Evolutionary conservation across 2,113 vertebrate genomes (phyloP).

Genomic region (Notechis scutatus): DNA sequence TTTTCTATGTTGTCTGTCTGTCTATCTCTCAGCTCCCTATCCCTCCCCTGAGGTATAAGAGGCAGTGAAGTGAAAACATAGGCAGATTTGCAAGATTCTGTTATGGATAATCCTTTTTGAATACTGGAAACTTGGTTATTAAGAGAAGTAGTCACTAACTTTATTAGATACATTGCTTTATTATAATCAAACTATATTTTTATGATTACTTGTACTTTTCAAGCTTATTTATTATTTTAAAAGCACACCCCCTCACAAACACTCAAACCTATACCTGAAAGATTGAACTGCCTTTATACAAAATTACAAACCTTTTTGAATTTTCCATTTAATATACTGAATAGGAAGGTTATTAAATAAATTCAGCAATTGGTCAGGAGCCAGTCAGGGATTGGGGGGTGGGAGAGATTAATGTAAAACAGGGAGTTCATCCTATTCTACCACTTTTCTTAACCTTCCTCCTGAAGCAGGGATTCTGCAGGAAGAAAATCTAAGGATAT

Average conservation of each 20-base stretch:
- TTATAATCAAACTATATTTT: not conserved
- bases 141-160: not conserved
- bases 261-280: not conserved
- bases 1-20: not conserved
- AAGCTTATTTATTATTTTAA: not conserved
- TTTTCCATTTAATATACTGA: not conserved
- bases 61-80: not conserved
- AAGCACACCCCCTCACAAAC: not conserved
- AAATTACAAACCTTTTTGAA: not conserved
- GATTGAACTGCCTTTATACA: not conserved
- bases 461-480: not conserved
- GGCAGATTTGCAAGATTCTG: not conserved
- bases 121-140: not conserved
- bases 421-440: not conserved
- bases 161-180: not conserved
- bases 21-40: not conserved
- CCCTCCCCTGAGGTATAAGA: not conserved
- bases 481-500: not conserved
- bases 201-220: not conserved
- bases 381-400: not conserved
- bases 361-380: not conserved
- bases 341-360: not conserved
- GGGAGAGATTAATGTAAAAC: not conserved
- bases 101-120: not conserved
- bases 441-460: not conserved